Evolutionary conservation across 2,888 invertebrate genomes (phyloP).

Genomic region (Caenorhabditis sinica): DNA sequence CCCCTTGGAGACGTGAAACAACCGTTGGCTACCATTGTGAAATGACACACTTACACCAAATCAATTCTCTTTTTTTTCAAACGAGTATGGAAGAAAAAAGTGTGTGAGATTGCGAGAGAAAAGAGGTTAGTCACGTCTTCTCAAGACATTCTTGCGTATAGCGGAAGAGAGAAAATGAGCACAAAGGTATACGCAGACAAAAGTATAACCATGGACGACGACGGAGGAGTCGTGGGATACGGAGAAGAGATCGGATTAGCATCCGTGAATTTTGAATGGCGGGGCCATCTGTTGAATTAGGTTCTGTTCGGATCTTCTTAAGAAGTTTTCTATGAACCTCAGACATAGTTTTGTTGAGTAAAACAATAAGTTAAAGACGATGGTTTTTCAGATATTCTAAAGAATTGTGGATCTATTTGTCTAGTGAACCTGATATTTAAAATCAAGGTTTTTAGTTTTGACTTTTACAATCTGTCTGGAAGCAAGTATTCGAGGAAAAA

Average conservation of each 20-base stretch:
- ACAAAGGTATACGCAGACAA: constrained; percentile 56
- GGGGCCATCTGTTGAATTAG: constrained; percentile 28
- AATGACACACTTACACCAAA: constrained; percentile 29
- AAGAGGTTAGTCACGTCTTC: constrained; percentile 49
- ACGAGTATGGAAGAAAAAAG: constrained; percentile 16
- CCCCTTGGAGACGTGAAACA: constrained; percentile 61
- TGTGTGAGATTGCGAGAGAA: constrained; percentile 25
- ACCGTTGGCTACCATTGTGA: constrained; percentile 60
- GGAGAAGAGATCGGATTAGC: constrained; percentile 19
- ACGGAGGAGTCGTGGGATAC: constrained; percentile 9
- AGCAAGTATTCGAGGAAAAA: no score
- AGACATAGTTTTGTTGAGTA: no score
- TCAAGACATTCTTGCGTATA: constrained; percentile 14
- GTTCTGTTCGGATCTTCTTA: not conserved
- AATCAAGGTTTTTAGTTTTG: no score
- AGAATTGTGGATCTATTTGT: no score
- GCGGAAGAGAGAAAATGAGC: constrained; percentile 26
- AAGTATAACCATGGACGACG: constrained; percentile 46
- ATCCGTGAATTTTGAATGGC: not conserved
- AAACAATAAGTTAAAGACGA: no score
- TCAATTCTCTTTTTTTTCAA: constrained; percentile 36
- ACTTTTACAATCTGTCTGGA: no score
- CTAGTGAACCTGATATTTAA: no score
- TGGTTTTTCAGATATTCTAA: no score
- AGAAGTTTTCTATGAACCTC: not conserved